Evolutionary conservation across 2,888 invertebrate genomes (phyloP), one percentile per base, ranked within the genome.

Genomic region (Ypsolopha sequella): DNA sequence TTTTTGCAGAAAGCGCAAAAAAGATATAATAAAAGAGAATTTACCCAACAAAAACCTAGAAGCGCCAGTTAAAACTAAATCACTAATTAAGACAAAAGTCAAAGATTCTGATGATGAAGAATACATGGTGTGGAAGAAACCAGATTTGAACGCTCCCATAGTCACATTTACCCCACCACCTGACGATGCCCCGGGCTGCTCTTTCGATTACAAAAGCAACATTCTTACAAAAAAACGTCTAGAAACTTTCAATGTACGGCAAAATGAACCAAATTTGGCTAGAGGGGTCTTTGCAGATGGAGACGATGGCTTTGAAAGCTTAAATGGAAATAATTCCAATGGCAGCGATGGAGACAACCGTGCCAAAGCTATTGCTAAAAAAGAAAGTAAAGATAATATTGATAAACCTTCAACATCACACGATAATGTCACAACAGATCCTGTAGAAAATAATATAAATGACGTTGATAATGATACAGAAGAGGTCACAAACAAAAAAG

Each of bases 271-370:
- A 7, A 36, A 36, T 36, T 24, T 10, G 41, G 65, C 70, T 0
- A 67, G 70, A 62, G 69, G 73, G 0, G 65, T 71, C 50, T 70
- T 82, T 45, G 80, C 80, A 35, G 88, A 88, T 54, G 87, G 94
- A 67, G 95, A 95, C 66, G 95, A 95, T 66, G 95, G 95, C 10
- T 95, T 95, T 64, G 95, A 95, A 79, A 95, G 95, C 70, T 87
- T 95, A 7, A 94, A 93, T 63, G 94, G 94, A 8, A 94, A 94
- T 68, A 92, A 92, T 58, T 94, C 94, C 0, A 90, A 91, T 63
- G 90, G 89, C 51, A 92, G 92, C 58, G 84, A 87, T 55, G 76
- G 65, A 43, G 85, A 85, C 41, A 75, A 64, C 49, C 66, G 61
- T 55, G 56, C 57, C 2, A 70, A 66, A 62, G 61, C 62, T 36